Conservation (phyloP, 2,797 vertebrate genomes). For the Gymnothorax reevesii region DNA sequence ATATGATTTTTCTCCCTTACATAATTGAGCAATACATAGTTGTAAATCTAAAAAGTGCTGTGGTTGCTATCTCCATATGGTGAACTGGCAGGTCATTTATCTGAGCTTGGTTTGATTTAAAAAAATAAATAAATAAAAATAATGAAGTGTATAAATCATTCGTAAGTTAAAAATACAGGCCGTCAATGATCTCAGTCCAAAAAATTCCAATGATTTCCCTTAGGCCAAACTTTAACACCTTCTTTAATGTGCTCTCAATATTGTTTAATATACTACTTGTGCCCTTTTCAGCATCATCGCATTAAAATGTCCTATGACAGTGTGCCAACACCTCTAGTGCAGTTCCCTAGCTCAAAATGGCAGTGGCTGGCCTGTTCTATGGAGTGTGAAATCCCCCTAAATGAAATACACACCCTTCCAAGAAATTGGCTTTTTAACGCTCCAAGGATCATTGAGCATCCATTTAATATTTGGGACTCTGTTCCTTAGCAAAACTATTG, state of each 20-base stretch:
- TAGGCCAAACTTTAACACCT: neutral
- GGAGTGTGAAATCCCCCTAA: slow-evolving; percentile 16
- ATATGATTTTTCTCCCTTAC: neutral
- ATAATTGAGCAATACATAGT: neutral
- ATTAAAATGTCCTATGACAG: neutral
- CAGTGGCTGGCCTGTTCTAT: neutral
- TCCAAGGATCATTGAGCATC: slow-evolving; percentile 8
- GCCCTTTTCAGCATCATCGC: slow-evolving; percentile 9
- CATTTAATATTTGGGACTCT: slow-evolving; percentile 10
- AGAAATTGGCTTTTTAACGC: slow-evolving; percentile 21
- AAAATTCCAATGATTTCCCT: neutral
- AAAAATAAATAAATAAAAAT: too few species aligned
- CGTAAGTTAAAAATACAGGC: too few species aligned
- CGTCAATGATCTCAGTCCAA: neutral
- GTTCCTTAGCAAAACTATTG: slow-evolving; percentile 12
- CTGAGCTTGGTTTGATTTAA: too few species aligned
- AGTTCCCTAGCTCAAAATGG: slow-evolving; percentile 1
- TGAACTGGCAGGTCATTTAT: neutral
- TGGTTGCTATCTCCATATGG: neutral
- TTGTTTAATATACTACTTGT: neutral
- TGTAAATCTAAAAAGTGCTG: neutral
- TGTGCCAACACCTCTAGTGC: slow-evolving; percentile 6
- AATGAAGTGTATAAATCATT: too few species aligned
- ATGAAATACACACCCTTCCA: slow-evolving; percentile 17
- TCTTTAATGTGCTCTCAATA: neutral